phyloP scores from a whole-genome alignment of 2,113 vertebrate species.

The Epinephelus cyanopodus region DNA sequence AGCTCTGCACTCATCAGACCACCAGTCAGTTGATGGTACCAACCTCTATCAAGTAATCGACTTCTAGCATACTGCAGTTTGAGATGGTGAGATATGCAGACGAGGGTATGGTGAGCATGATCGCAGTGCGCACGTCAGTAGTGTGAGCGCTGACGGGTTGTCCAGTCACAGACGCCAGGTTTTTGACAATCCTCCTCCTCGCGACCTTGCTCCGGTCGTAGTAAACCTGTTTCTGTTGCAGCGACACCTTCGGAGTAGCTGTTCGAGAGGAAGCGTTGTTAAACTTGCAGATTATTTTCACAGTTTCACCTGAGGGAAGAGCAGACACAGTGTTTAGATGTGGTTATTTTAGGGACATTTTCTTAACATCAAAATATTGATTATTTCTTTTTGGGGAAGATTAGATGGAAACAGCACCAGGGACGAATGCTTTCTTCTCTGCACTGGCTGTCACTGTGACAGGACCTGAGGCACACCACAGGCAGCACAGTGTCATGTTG shows the following conservation, averaged over 20 bases:
- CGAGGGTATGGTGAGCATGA: constrained; percentile 57
- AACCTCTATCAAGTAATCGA: constrained; percentile 66
- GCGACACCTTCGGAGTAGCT: constrained; percentile 39
- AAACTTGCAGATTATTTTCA: constrained; percentile 59
- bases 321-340: not conserved
- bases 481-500: constrained; percentile 42
- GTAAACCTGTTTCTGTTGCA: constrained; percentile 58
- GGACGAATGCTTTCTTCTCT: constrained; percentile 64
- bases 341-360: not conserved
- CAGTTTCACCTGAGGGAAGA: constrained; percentile 62
- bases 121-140: constrained; percentile 14
- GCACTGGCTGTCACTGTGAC: constrained; percentile 45
- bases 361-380: not conserved
- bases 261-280: constrained; percentile 57
- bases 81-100: constrained; percentile 38
- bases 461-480: constrained; percentile 61
- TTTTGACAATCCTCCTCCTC: accelerated
- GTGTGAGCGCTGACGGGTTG: constrained; percentile 2
- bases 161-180: not conserved
- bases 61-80: constrained; percentile 69
- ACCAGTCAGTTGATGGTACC: constrained; percentile 10
- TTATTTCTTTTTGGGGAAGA: not conserved
- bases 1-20: not conserved
- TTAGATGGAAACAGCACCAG: constrained; percentile 46
- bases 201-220: not conserved